Evolutionary conservation across 2,797 vertebrate genomes (phyloP), one percentile per base, ranked within the genome.

Genomic region (Carduelis carduelis): DNA sequence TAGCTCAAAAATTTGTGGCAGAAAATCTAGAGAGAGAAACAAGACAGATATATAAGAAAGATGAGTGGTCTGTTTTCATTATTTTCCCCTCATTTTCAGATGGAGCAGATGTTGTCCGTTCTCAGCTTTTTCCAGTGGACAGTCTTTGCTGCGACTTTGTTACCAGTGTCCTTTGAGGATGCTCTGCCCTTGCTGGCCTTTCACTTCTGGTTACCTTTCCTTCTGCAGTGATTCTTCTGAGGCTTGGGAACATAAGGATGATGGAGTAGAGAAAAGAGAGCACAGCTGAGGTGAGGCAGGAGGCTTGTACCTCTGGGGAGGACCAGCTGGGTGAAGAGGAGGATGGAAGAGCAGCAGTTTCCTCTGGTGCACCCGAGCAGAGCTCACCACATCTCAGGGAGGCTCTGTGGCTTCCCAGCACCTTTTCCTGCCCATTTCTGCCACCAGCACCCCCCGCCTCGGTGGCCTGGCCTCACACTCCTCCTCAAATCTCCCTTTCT

Each of bases 11-110:
- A 47, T 4, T 4, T 24, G 61, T 59, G 43, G 35, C 85, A 90
- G 83, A 59, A 94, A 86, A 52, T 82, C 80, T 66, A 65, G 63
- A 65, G 86, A 82, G 63, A 72, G 74, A 86, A 94, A 81, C 50
- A 74, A 60, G 37, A 27, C 55, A 82, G 30, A 84, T 65, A 46
- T 7, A 14, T 47, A 69, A 77, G 68, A 83, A 70, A 77, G 63
- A 60, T n/a, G 49, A 74, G 32, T n/a, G 32, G 14, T 28, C 47
- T 4, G 5, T n/a, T 93, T 60, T 86, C 41, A 13, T 72, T 78
- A 44, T 72, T 90, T 88, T 83, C 19, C n/a, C 46, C 80, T 79
- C 9, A 1, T 3, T 82, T 90, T 90, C 85, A 84, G 66, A 26
- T 3, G 20, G 17, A 75, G 57, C 35, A 71, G 57, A 59, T 52